Evolutionary conservation across 1,140 invertebrate species (phyloP), one percentile per base, ranked within the genome.

Genomic region (Planococcus citri): DNA sequence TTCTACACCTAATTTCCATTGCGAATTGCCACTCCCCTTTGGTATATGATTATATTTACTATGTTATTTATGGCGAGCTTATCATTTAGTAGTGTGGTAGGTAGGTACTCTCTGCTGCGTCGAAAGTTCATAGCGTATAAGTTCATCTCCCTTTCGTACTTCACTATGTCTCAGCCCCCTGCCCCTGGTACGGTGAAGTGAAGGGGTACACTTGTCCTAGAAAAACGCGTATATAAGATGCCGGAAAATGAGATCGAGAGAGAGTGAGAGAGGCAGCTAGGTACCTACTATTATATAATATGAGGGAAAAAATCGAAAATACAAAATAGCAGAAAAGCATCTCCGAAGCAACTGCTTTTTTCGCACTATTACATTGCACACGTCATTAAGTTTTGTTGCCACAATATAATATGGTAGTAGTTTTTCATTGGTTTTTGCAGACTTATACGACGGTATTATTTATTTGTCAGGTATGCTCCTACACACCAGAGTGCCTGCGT

Each of bases 361-460:
- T 64, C 60, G 60, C 60, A 17, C 60, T 64, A 64, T 64, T 64
- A 64, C 60, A 27, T 64, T 20, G 60, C 60, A 64, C 60, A 64
- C 60, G 25, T 64, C 60, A 64, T 64, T 64, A 64, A 64, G 22
- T 64, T 64, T 64, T 64, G 60, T 64, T 64, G 60, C 60, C 60
- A 64, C 21, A 4, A 27, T 27, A 64, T 64, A 64, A 64, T 64
- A 64, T 25, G 6, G 60, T 51, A 51, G 41, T 51, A 51, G 41
- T 51, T 51, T 51, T 51, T 51, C 41, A 51, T 51, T 51, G 41
- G 41, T 51, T 51, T 51, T 51, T 12, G 29, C 41, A 51, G 41
- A 51, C 41, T 6, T 51, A 51, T 51, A 51, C 17, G 17, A n/a
- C n/a, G 41, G 33, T 51, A 51, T 51, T 51, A 51, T 51, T 6